Conservation (phyloP, 2,888 invertebrate genomes). For the Hemithea aestivaria region DNA sequence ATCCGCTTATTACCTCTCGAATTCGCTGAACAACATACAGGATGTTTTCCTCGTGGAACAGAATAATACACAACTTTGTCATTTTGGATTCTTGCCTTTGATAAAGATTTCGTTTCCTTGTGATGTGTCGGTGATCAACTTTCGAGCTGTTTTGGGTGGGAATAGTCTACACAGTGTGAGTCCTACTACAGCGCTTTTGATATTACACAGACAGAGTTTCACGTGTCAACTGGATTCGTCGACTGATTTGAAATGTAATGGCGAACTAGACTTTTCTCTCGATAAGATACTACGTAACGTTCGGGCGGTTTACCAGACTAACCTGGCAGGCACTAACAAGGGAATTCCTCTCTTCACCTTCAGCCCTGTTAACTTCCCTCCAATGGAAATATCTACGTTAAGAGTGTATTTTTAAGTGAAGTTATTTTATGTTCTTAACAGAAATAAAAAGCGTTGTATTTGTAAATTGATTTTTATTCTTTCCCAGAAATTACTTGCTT, state of each 20-base stretch:
- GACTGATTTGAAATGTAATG: slow-evolving; percentile 40
- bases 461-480: too few relatives aligned
- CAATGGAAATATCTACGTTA: slow-evolving; percentile 58
- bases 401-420: slow-evolving; percentile 46
- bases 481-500: too few relatives aligned
- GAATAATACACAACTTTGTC: slow-evolving; percentile 39
- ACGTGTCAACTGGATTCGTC: slow-evolving; percentile 46
- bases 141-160: slow-evolving; percentile 42
- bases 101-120: slow-evolving; percentile 60
- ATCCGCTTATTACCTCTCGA: slow-evolving; percentile 47
- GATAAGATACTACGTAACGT: slow-evolving; percentile 50
- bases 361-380: slow-evolving; percentile 47
- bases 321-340: slow-evolving; percentile 57
- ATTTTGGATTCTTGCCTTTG: slow-evolving; percentile 55
- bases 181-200: slow-evolving; percentile 48
- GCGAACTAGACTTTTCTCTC: slow-evolving; percentile 42
- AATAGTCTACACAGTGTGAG: slow-evolving; percentile 25
- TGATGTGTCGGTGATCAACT: slow-evolving; percentile 57
- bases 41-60: slow-evolving; percentile 55
- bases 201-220: slow-evolving; percentile 52
- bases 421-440: not conserved
- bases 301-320: slow-evolving; percentile 51
- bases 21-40: slow-evolving; percentile 43
- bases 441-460: too few relatives aligned
- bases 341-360: slow-evolving; percentile 41